Evolutionary conservation across 2,797 vertebrate species (phyloP).

Genomic region (Coluber constrictor): DNA sequence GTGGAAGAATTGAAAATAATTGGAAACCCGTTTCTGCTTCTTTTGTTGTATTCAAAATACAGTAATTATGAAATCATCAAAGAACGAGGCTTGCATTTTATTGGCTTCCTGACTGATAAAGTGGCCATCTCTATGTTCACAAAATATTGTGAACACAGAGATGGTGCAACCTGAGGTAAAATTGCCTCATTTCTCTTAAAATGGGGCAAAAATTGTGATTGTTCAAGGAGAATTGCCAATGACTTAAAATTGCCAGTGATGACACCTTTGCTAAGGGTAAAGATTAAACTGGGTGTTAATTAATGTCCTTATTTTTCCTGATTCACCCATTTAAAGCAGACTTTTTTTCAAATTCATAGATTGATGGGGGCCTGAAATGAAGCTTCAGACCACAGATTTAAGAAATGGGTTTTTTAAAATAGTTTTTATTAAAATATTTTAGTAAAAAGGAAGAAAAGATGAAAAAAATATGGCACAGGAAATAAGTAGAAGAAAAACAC

Average conservation of each 20-base stretch:
- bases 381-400: neutral
- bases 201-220: neutral
- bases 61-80: slow-evolving; percentile 34
- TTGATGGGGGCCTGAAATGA: neutral
- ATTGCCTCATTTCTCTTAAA: slow-evolving; percentile 6
- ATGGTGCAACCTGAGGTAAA: slow-evolving; percentile 28
- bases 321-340: neutral
- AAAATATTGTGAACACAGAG: neutral
- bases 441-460: neutral
- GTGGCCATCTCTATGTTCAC: neutral
- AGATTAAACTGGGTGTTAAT: neutral
- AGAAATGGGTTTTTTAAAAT: neutral
- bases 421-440: neutral
- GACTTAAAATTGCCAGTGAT: neutral
- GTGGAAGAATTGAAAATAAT: slow-evolving; percentile 41
- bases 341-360: neutral
- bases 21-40: slow-evolving; percentile 44
- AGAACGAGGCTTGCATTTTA: slow-evolving; percentile 12
- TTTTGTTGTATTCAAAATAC: slow-evolving; percentile 17
- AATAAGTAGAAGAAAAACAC: neutral
- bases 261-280: neutral
- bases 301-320: neutral
- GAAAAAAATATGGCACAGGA: neutral
- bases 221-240: neutral
- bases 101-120: neutral